These are phyloP conservation scores for Dicranocentrus wangi DNA, from an alignment of 2,888 invertebrate genomes.

Conservation along the genomic window DNA sequence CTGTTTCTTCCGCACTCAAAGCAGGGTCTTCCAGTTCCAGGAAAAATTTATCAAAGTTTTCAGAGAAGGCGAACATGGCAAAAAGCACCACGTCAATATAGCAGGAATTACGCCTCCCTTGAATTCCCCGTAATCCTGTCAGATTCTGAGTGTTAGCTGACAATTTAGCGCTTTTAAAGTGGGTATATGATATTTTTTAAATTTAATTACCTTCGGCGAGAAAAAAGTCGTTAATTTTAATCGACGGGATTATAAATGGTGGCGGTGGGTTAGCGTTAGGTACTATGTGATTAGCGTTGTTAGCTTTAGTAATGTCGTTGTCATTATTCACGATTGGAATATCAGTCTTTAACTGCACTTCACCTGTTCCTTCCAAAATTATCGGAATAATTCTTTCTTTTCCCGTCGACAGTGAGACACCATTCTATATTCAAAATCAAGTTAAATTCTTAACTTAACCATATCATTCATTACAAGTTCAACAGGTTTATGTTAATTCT, in stretches of 20 bases:
- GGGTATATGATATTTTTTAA: background rate
- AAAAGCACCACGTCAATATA: slow-evolving; percentile 68
- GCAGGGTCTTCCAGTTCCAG: slow-evolving; percentile 51
- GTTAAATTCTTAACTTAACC: too few relatives aligned
- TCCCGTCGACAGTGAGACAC: background rate
- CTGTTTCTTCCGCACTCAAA: slow-evolving; percentile 45
- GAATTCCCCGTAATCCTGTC: slow-evolving; percentile 62
- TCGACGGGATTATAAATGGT: slow-evolving; percentile 65
- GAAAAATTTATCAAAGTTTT: slow-evolving; percentile 61
- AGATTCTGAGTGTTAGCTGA: background rate
- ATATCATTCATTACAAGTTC: too few relatives aligned
- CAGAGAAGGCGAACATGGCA: slow-evolving; percentile 67
- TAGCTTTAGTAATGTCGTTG: too few relatives aligned
- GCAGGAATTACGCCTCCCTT: slow-evolving; percentile 65
- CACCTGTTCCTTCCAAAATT: slow-evolving; percentile 28
- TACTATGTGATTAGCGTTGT: background rate
- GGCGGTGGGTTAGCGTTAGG: slow-evolving; percentile 48
- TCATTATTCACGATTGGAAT: background rate
- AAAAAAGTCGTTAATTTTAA: slow-evolving; percentile 66
- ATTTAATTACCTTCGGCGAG: slow-evolving; percentile 55
- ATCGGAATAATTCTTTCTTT: slow-evolving; percentile 56
- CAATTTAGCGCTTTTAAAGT: background rate
- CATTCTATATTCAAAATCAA: too few relatives aligned
- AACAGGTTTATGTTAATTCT: too few relatives aligned
- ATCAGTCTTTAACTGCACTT: background rate